These are phyloP conservation scores for Triplophysa yarkandensis DNA, from an alignment of 2,797 vertebrate species.

Conservation along the genomic window DNA sequence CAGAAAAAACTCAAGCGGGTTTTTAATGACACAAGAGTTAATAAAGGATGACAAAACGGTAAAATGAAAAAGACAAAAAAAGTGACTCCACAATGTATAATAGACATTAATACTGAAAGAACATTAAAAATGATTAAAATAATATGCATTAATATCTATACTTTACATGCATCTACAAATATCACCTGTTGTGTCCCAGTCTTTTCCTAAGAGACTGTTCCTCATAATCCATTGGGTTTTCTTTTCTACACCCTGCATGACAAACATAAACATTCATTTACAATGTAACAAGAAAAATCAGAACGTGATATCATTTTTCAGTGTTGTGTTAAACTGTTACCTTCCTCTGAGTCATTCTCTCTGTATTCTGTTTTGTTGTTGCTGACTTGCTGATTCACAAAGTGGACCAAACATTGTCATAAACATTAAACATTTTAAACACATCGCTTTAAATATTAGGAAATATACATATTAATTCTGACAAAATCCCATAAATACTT, in stretches of 20 bases:
- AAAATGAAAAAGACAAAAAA: too few relatives aligned
- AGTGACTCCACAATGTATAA: too few relatives aligned
- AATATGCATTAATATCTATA: not conserved
- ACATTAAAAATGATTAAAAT: too few relatives aligned
- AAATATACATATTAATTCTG: too few relatives aligned
- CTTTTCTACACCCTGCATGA: conserved; percentile 65
- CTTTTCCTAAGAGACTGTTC: conserved; percentile 74
- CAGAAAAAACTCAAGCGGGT: too few relatives aligned
- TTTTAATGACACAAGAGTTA: too few relatives aligned
- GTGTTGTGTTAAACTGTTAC: conserved; percentile 55
- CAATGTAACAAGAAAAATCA: not conserved
- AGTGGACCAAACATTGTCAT: conserved; percentile 44
- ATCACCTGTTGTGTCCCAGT: conserved; percentile 73
- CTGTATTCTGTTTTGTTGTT: conserved; percentile 44
- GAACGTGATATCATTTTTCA: not conserved
- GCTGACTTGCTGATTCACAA: conserved; percentile 35
- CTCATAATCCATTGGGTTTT: conserved; percentile 63
- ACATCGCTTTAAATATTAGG: not conserved
- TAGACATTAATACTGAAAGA: too few relatives aligned
- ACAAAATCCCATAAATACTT: not conserved
- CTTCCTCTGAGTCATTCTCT: conserved; percentile 71
- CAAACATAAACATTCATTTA: not conserved
- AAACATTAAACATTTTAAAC: not conserved
- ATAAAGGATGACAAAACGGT: too few relatives aligned
- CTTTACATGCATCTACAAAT: not conserved